Base-by-base conservation (phyloP, 2,113 vertebrate species). In the Pelecanoides urinatrix region DNA sequence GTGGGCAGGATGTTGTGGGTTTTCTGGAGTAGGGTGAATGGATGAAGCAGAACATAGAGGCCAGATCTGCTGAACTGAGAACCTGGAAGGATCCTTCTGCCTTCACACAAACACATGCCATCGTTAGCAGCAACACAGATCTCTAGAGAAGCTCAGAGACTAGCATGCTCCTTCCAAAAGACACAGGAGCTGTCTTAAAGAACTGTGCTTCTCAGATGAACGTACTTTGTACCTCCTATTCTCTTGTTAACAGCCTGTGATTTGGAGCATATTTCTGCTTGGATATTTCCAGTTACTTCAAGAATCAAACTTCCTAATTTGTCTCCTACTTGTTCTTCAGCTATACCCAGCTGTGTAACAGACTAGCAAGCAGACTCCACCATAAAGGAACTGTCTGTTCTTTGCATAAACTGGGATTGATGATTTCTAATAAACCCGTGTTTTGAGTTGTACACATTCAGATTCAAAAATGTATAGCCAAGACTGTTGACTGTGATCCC, bases 301-400 rank as follows among this genome's bases (percentile, higher is more conserved):
- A 49, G 75, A 96, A 87, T 73, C 87, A 72, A 91, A 74, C 70
- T 52, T 75, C 34, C 71, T 96, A 61, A 91, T 97, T 42, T 92
- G 82, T 81, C 47, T 82, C 49, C 55, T 65, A 23, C 34, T 90
- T 94, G 65, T 59, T 96, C 55, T 86, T 59, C 84, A 90, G 87
- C 81, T 94, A 25, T 29, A 86, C 70, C 94, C 38, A 73, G 71
- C 96, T 96, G 95, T 67, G 96, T 53, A 95, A 79, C 91, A 95
- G 80, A 87, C 81, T 70, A 70, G 58, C 36, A 86, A 89, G 76
- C 85, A 89, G 71, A 21, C 93, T 94, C n/a, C 74, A 78, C 67
- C 62, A 72, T 53, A 72, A 96, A 94, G 78, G 47, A 86, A 42
- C 89, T 96, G 96, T 97, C 97, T 96, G 29, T 74, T 95, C 77